A percentile compares a stretch with the other conserved stretches of the same genome.
These are phyloP conservation scores for Saturnia japonica DNA, from an alignment of 2,888 invertebrate species.

Conservation along the genomic window DNA sequence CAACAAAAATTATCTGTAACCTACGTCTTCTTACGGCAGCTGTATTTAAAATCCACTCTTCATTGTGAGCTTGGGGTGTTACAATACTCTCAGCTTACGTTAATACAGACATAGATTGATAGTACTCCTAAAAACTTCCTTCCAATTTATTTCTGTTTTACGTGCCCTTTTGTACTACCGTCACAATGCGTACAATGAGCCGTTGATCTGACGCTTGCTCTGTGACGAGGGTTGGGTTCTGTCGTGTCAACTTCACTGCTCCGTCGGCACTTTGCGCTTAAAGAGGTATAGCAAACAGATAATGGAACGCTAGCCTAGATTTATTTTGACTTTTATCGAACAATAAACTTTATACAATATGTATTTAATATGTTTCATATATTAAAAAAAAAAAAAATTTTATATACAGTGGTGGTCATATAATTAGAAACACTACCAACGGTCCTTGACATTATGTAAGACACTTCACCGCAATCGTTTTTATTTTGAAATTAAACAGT, in stretches of 20 bases:
- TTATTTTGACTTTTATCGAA: background rate
- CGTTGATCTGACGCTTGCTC: constrained; percentile 8
- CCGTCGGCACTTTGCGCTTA: background rate
- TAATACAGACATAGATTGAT: background rate
- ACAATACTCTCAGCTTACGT: background rate
- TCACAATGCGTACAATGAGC: constrained; percentile 15
- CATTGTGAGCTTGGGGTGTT: background rate
- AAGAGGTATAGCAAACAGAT: background rate
- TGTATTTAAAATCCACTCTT: background rate
- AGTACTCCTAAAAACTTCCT: background rate
- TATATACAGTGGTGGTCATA: too few relatives aligned
- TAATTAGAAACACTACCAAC: too few relatives aligned
- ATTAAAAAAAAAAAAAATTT: too few relatives aligned
- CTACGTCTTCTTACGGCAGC: background rate
- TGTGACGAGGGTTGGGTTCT: constrained; percentile 12
- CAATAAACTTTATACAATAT: too few relatives aligned
- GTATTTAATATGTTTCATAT: too few relatives aligned
- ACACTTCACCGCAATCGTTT: too few relatives aligned
- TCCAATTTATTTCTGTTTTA: constrained; percentile 6
- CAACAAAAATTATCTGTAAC: too few relatives aligned
- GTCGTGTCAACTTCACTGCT: constrained; percentile 12
- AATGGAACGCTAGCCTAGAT: background rate
- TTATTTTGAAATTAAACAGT: too few relatives aligned
- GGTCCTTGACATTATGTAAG: too few relatives aligned
- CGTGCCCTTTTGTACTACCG: constrained; percentile 2